phyloP scores from a whole-genome alignment of 37 sponge, comb jelly and placozoan species.

The Halichondria panicea region DNA sequence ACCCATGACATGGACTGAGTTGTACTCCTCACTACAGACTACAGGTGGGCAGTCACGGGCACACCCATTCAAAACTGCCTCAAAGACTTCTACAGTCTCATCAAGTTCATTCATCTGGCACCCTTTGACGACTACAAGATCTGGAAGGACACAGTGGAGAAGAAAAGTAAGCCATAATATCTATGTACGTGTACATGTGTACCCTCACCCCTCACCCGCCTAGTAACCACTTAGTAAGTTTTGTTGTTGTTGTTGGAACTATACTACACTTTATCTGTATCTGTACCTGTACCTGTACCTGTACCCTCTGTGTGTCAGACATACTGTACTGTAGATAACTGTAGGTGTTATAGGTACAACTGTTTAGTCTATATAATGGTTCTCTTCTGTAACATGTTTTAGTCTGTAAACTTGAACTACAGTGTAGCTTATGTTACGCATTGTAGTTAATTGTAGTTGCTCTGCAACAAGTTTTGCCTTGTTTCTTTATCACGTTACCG shows the following conservation, averaged over 20 bases:
- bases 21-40: conserved; percentile 24
- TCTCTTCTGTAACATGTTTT: neutral
- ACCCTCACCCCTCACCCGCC: too few relatives aligned
- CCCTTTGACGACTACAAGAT: conserved; percentile 72
- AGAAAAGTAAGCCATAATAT: conserved; percentile 14
- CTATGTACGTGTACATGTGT: too few relatives aligned
- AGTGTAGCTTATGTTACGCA: neutral
- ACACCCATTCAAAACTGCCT: conserved; percentile 85
- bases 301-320: too few relatives aligned
- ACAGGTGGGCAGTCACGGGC: conserved; percentile 78
- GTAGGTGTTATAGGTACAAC: neutral
- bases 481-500: neutral
- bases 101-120: conserved; percentile 68
- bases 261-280: neutral
- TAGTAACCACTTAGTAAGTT: too few relatives aligned
- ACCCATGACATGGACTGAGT: neutral
- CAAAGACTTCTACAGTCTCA: conserved; percentile 74
- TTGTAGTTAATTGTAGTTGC: neutral
- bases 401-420: neutral
- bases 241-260: neutral
- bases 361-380: neutral
- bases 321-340: neutral
- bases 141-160: conserved; percentile 67
- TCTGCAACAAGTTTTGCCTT: neutral
- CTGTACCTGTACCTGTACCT: neutral